Conservation (phyloP, 1,140 invertebrate species). For the Leptoteleia sp. region DNA sequence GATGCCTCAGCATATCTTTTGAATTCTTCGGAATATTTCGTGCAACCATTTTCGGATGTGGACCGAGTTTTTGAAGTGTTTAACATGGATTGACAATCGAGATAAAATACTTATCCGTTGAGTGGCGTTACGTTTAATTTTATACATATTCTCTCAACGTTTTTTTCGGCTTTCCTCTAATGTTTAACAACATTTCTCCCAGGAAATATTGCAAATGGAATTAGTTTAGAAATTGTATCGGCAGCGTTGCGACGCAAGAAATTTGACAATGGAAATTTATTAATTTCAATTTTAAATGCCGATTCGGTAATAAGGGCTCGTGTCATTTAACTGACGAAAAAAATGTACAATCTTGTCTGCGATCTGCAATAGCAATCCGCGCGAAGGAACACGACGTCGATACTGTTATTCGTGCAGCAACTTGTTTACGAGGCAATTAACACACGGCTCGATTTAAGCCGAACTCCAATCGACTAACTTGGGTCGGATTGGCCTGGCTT, state of each 20-base stretch:
- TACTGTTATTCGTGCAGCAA: constrained; percentile 67
- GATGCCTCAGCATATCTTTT: constrained; percentile 24
- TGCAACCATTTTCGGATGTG: constrained; percentile 27
- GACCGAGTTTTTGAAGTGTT: constrained; percentile 35
- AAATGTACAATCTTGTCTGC: constrained; percentile 34
- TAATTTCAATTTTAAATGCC: no score
- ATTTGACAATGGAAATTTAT: not conserved
- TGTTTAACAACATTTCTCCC: not conserved
- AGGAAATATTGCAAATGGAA: not conserved
- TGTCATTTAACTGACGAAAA: constrained; percentile 39
- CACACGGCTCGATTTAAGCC: constrained; percentile 65
- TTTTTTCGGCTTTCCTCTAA: not conserved
- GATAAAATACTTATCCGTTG: constrained; percentile 12
- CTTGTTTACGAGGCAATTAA: constrained; percentile 74
- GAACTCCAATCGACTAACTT: constrained; percentile 50
- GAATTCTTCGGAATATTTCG: not conserved
- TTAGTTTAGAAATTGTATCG: not conserved
- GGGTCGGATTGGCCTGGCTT: constrained; percentile 16
- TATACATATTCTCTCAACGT: no score
- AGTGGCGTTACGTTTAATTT: no score
- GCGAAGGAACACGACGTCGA: constrained; percentile 56
- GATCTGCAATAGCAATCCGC: constrained; percentile 61
- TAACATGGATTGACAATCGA: constrained; percentile 4
- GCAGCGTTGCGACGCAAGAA: no score
- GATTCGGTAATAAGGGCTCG: constrained; percentile 7